These are phyloP conservation scores for Drosophila mojavensis DNA, from an alignment of 1,140 invertebrate genomes.

Conservation along the genomic window DNA sequence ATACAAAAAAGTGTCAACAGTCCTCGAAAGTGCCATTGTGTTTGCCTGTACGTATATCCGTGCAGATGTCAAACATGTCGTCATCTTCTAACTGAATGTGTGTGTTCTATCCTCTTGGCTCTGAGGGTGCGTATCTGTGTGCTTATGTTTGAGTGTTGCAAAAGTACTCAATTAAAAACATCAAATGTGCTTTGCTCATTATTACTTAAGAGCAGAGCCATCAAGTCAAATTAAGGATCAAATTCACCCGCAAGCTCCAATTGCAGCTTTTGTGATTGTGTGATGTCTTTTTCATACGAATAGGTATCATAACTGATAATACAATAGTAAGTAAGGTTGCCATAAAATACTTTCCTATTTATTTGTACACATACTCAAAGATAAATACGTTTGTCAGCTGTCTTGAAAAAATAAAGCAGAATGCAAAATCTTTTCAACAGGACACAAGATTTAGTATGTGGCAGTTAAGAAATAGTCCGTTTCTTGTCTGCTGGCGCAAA, in stretches of 20 bases:
- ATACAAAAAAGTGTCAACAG: conserved; percentile 69
- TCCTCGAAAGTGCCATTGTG: conserved; percentile 70
- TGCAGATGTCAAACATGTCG: conserved; percentile 35
- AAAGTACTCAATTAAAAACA: conserved; percentile 80
- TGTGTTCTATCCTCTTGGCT: no score
- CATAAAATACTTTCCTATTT: no score
- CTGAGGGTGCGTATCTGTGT: not conserved
- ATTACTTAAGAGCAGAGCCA: conserved; percentile 55
- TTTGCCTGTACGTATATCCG: conserved; percentile 56
- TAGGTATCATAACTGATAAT: no score
- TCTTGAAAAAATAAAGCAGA: not conserved
- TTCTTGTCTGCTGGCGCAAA: conserved; percentile 21
- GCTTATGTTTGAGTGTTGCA: conserved; percentile 57
- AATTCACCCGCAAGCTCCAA: conserved; percentile 37
- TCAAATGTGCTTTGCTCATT: conserved; percentile 66
- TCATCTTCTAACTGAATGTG: not conserved
- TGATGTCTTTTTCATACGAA: no score
- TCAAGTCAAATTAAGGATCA: conserved; percentile 60
- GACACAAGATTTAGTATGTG: not conserved
- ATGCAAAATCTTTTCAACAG: not conserved
- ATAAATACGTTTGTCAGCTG: no score
- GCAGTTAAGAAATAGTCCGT: not conserved
- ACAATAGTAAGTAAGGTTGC: no score
- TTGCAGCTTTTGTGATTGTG: no score
- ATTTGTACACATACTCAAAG: no score